Base-by-base conservation (phyloP, 2,888 invertebrate genomes). In the Endotricha flammealis region DNA sequence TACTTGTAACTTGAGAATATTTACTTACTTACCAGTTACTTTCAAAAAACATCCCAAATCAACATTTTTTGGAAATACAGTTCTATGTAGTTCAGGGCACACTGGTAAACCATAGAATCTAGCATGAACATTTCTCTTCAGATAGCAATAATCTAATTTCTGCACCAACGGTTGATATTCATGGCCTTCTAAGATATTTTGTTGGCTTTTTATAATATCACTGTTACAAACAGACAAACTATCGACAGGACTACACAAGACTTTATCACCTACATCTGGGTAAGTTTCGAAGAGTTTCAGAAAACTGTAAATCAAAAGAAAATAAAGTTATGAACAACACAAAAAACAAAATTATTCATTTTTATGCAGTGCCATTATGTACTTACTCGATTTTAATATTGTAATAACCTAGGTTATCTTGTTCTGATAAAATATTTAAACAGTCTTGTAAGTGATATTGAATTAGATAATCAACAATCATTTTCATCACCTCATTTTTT, bases 11-110 rank as follows among this genome's bases (percentile, higher is more conserved):
- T n/a, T n/a, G n/a, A n/a, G n/a, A n/a, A n/a, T n/a, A n/a, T n/a
- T n/a, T n/a, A n/a, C n/a, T n/a, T n/a, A n/a, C 52, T 50, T 82
- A 81, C 93, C 93, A 61, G 91, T 90, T 14, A 95, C 85, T 71
- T 92, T 91, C 37, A 95, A 69, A 77, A 94, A 93, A 53, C 88
- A 88, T 48, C 91, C 91, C 51, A 91, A 75, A 75, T 94, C 93
- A 39, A 90, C 88, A 69, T 91, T 91, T 48, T 89, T 89, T 0
- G 95, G 94, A 55, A 94, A 90, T 25, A 87, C 74, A 9, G 87
- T 89, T 41, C 92, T 78, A 57, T 90, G 89, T 11, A 92, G 68
- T 60, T 92, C 92, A 10, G 92, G 91, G 62, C 91, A 91, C 0
- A 90, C 88, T 0, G 93, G 93, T 40, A 95, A 72, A 12, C 90